Percentiles rank a stretch among this genome's conserved stretches.
Conservation (phyloP, 2,888 invertebrate species). For the Ichneumoninae sp. region DNA sequence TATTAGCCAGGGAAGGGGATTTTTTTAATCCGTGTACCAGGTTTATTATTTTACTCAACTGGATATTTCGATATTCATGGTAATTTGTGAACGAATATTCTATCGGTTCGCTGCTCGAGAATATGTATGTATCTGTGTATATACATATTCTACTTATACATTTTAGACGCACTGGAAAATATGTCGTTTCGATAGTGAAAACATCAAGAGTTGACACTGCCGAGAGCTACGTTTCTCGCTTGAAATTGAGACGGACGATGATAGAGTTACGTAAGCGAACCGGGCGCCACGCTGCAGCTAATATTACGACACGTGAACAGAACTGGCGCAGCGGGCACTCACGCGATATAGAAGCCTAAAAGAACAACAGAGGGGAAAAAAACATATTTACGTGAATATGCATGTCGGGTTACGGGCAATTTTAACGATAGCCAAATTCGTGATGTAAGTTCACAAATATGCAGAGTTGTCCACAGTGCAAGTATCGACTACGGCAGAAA, state of each 20-base stretch:
- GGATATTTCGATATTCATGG: neutral
- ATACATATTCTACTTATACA: neutral
- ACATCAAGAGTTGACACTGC: neutral
- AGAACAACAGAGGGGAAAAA: neutral
- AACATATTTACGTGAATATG: neutral
- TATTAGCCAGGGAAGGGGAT: neutral
- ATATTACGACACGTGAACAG: neutral
- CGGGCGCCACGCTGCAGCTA: slow-evolving; percentile 6
- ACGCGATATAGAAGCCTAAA: neutral
- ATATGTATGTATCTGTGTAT: neutral
- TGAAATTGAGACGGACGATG: slow-evolving; percentile 5
- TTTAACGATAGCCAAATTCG: neutral
- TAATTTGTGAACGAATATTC: neutral
- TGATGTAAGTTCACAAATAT: neutral
- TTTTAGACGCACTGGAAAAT: neutral
- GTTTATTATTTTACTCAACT: neutral
- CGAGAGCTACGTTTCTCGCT: neutral
- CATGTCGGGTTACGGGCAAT: neutral
- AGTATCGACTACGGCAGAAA: neutral
- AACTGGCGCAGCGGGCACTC: neutral
- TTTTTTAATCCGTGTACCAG: neutral
- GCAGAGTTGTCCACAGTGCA: neutral
- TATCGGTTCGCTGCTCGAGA: neutral
- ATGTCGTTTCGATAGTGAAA: neutral
- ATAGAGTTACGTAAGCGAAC: slow-evolving; percentile 10